Base-by-base conservation (phyloP, 2,888 invertebrate genomes). In the Odiellus spinosus region DNA sequence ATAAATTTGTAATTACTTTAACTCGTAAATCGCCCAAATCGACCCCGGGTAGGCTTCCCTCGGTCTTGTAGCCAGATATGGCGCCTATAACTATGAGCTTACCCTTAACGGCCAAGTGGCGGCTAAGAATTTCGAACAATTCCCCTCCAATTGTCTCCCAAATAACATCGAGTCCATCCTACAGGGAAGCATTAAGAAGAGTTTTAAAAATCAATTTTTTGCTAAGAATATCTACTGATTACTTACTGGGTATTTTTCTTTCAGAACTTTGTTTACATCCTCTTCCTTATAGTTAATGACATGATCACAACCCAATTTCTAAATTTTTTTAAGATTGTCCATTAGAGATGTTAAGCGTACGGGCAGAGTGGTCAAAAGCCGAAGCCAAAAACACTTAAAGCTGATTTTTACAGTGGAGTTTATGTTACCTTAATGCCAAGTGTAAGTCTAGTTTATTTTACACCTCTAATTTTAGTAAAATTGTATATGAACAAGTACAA, bases 41-140 rank as follows among this genome's bases (percentile, higher is more conserved):
- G 8, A 26, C 26, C 8, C 8, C 8, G 4, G 26, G 26, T 8
- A 26, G 8, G 5, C 8, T 26, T 26, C 26, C 26, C 8, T 26
- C 26, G 26, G 54, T 53, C 47, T 62, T 58, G 46, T 65, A 66
- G 3, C 60, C 59, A 20, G 61, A 54, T 17, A 65, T 64, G 42
- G 55, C 59, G 5, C 66, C 66, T 46, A 65, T 62, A 8, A 64
- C 55, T n/a, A 65, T 55, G 21, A 66, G 54, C n/a, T 64, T 54
- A 12, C 66, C 66, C 36, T 57, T 57, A 10, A 51, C 19, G 3
- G 62, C 62, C 10, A 66, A 51, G 40, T 53, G 47, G 18, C 47
- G 47, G 12, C 50, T 36, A 15, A 52, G 45, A 14, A 40, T 45
- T 44, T 53, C 46, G 15, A 52, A 53, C 1, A 49, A 40, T 20